A percentile compares a stretch with the other conserved stretches of the same genome.
Conservation (phyloP, 2,113 vertebrate species). For the Panthera tigris region DNA sequence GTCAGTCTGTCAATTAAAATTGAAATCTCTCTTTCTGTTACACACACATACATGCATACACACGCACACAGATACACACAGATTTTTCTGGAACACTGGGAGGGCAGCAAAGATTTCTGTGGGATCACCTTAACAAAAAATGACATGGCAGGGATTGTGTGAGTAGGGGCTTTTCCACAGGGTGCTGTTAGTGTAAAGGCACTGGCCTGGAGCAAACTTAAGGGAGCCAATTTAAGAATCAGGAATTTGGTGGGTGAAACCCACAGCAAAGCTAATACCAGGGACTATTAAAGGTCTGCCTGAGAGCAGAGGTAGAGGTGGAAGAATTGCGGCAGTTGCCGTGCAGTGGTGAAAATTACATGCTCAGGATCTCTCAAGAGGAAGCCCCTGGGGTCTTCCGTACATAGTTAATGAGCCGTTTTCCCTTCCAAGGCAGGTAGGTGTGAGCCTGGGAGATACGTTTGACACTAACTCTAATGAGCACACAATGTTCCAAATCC, state of each 20-base stretch:
- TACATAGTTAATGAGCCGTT: slow-evolving; percentile 63
- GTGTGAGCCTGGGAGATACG: slow-evolving; percentile 30
- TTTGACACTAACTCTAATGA: slow-evolving; percentile 72
- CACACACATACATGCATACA: accelerated
- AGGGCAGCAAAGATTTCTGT: neutral
- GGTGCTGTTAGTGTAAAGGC: neutral
- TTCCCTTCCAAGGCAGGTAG: slow-evolving; percentile 44
- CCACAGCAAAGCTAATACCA: neutral
- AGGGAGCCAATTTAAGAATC: neutral
- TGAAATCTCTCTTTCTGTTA: neutral
- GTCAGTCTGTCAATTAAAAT: neutral
- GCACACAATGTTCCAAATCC: slow-evolving; percentile 55
- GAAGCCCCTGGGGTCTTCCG: slow-evolving; percentile 59
- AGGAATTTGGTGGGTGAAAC: neutral
- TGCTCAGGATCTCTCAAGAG: slow-evolving; percentile 57
- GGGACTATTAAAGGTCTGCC: neutral
- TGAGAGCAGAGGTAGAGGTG: neutral
- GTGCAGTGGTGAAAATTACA: slow-evolving; percentile 60
- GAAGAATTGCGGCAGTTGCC: neutral
- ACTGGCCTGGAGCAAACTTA: neutral
- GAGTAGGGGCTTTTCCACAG: neutral
- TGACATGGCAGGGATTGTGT: too few species aligned
- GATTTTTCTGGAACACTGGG: neutral
- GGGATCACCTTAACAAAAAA: neutral
- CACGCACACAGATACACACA: neutral